Conservation (phyloP, 2,113 vertebrate genomes). For the Prochilodus magdalenae region DNA sequence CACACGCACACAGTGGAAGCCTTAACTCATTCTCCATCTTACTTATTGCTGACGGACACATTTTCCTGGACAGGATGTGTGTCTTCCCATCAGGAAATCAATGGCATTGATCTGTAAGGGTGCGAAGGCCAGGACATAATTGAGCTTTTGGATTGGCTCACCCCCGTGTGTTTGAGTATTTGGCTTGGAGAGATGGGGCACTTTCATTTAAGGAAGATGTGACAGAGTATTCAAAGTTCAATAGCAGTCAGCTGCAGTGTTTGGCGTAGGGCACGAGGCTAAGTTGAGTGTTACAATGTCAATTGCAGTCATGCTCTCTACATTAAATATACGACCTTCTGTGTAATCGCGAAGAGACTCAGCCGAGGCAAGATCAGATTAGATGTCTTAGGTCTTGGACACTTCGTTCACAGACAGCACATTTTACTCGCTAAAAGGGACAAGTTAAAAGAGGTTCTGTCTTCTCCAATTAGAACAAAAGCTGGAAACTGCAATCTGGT, state of each 20-base stretch:
- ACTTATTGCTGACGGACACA: conserved; percentile 34
- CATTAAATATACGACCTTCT: conserved; percentile 2
- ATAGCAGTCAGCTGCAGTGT: conserved; percentile 9
- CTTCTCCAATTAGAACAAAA: background rate
- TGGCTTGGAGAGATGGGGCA: conserved; percentile 17
- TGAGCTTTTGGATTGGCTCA: conserved; percentile 14
- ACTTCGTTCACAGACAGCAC: background rate
- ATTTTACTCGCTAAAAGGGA: background rate
- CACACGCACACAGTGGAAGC: background rate
- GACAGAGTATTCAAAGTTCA: conserved; percentile 18
- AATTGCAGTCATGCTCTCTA: conserved; percentile 17
- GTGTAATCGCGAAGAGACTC: background rate
- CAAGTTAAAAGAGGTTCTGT: background rate
- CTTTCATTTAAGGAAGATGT: conserved; percentile 27
- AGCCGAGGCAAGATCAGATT: background rate
- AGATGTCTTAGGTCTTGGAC: background rate
- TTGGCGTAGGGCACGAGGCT: background rate
- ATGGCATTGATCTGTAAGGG: conserved; percentile 46
- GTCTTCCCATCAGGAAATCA: conserved; percentile 32
- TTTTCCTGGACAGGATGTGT: conserved; percentile 23
- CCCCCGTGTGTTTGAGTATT: conserved; percentile 19
- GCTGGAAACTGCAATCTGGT: background rate
- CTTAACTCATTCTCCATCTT: conserved; percentile 1
- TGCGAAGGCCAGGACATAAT: conserved; percentile 4
- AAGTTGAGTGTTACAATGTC: conserved; percentile 29